These are phyloP conservation scores for Ammodytes marinus DNA, from an alignment of 2,113 vertebrate genomes.

Conservation along the genomic window DNA sequence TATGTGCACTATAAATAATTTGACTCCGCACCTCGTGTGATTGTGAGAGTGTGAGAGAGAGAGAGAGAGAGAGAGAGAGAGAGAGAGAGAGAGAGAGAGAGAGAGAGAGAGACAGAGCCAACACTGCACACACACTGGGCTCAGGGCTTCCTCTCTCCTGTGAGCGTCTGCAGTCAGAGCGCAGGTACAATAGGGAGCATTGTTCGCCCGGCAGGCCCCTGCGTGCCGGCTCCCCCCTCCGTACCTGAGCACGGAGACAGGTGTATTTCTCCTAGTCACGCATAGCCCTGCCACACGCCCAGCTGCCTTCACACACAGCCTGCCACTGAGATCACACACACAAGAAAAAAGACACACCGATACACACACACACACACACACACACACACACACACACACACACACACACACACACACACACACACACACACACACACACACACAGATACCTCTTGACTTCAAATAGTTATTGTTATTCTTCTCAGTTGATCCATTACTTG, in stretches of 20 bases:
- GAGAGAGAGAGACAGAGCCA: conserved; percentile 31
- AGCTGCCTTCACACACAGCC: conserved; percentile 69
- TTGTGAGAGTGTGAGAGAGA: conserved; percentile 43
- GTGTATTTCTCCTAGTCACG: conserved; percentile 90
- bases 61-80: conserved; percentile 32
- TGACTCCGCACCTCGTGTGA: conserved; percentile 62
- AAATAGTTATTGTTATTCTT: not conserved
- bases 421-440: conserved; percentile 26
- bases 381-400: conserved; percentile 69
- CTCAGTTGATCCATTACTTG: not conserved
- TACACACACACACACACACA: conserved; percentile 55
- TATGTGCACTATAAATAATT: conserved; percentile 82
- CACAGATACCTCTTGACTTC: conserved; percentile 1
- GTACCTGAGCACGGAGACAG: conserved; percentile 89
- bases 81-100: conserved; percentile 21
- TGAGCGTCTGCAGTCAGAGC: conserved; percentile 78
- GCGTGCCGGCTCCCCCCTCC: conserved; percentile 85
- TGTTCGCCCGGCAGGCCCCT: conserved; percentile 89
- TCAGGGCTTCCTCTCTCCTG: conserved; percentile 84
- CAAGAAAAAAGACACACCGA: too few species aligned
- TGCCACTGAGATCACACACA: conserved; percentile 47
- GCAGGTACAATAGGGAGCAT: conserved; percentile 89
- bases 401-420: conserved; percentile 38
- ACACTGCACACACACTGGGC: conserved; percentile 69
- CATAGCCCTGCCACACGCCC: conserved; percentile 81